These are phyloP conservation scores for Rotaria sp. DNA, from an alignment of 2,888 invertebrate species.

Conservation along the genomic window DNA sequence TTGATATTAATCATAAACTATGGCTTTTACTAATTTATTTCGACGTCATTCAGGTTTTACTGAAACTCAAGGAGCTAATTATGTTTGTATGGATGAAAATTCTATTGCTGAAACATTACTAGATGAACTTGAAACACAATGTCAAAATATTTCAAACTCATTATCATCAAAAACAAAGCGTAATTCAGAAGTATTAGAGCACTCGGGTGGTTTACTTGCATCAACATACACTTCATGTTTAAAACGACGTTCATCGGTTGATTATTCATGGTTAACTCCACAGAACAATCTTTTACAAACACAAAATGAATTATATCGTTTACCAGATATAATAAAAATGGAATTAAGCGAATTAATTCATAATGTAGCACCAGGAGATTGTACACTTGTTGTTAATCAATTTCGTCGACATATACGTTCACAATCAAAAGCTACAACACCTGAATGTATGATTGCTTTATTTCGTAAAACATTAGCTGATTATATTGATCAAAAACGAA, in stretches of 20 bases:
- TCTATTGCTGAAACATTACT: neutral
- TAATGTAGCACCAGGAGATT: neutral
- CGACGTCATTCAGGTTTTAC: neutral
- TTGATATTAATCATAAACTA: neutral
- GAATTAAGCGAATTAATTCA: neutral
- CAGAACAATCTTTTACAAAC: neutral
- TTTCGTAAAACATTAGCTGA: constrained; percentile 11
- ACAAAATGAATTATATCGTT: neutral
- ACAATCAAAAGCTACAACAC: neutral
- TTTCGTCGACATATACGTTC: neutral
- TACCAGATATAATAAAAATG: constrained; percentile 26
- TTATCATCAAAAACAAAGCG: neutral
- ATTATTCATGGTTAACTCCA: constrained; percentile 13
- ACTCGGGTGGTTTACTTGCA: neutral
- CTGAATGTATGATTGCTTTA: neutral
- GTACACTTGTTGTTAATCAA: neutral
- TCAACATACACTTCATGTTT: neutral
- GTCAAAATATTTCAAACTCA: neutral
- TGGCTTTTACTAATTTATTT: constrained; percentile 22
- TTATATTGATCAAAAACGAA: constrained; percentile 6
- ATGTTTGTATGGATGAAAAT: constrained; percentile 1
- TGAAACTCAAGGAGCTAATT: neutral
- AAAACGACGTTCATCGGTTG: constrained; percentile 6
- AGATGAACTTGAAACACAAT: constrained; percentile 1
- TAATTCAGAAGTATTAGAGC: neutral